A percentile compares a stretch with the other conserved stretches of the same genome.
phyloP scores from a whole-genome alignment of 2,888 invertebrate species.

The Amblyjoppa proteus region DNA sequence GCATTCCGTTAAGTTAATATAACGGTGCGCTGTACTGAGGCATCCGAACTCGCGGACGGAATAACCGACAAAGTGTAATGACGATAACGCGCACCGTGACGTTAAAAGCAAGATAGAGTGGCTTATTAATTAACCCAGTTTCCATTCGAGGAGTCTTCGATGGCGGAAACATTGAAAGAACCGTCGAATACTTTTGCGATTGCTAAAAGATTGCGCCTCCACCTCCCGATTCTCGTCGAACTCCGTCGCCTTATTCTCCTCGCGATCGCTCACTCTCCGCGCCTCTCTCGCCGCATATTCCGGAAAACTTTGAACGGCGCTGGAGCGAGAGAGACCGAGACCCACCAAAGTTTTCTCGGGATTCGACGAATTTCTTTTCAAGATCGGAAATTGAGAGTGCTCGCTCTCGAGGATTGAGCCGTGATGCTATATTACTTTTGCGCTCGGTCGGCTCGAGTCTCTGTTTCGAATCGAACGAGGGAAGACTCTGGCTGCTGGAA shows the following conservation, averaged over 20 bases:
- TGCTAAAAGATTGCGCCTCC: slow-evolving; percentile 43
- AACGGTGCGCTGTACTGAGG: neutral
- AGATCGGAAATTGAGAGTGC: slow-evolving; percentile 59
- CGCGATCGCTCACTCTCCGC: slow-evolving; percentile 39
- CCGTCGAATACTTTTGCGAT: slow-evolving; percentile 49
- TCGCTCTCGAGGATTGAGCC: slow-evolving; percentile 45
- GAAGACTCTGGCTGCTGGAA: slow-evolving; percentile 14
- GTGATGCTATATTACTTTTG: slow-evolving; percentile 57
- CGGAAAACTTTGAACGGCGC: slow-evolving; percentile 41
- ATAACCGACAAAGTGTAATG: slow-evolving; percentile 49
- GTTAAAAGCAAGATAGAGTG: slow-evolving; percentile 35
- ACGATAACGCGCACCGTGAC: slow-evolving; percentile 25
- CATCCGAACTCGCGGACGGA: neutral
- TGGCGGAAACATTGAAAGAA: slow-evolving; percentile 43
- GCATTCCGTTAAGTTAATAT: slow-evolving; percentile 21
- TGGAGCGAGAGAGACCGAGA: neutral
- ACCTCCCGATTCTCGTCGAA: neutral
- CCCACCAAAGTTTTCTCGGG: slow-evolving; percentile 46
- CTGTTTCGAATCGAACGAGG: slow-evolving; percentile 37
- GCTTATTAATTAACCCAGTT: slow-evolving; percentile 56
- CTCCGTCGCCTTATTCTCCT: neutral
- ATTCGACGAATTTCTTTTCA: slow-evolving; percentile 62
- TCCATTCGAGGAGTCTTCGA: slow-evolving; percentile 23
- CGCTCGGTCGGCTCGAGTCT: slow-evolving; percentile 38
- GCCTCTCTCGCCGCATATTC: slow-evolving; percentile 50